phyloP scores from a whole-genome alignment of 1,140 invertebrate species.

The Heliconius himera region DNA sequence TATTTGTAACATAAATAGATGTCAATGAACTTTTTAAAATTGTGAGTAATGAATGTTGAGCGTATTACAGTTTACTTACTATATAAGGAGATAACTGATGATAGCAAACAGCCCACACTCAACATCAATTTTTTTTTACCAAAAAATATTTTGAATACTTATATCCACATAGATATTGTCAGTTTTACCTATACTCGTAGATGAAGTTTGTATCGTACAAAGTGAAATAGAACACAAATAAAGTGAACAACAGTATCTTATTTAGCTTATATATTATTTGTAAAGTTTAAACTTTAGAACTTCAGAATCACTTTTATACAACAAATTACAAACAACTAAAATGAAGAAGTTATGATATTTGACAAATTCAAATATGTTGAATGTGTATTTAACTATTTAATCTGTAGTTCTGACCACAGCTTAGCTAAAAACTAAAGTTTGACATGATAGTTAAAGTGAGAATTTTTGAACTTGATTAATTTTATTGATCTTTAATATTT shows the following conservation, averaged over 20 bases:
- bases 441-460: no score
- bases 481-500: no score
- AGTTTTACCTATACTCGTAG: not conserved
- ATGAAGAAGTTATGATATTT: not conserved
- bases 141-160: not conserved
- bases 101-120: not conserved
- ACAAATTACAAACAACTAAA: not conserved
- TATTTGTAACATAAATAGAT: not conserved
- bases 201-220: not conserved
- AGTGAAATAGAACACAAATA: not conserved
- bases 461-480: no score
- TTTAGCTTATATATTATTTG: not conserved
- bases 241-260: not conserved
- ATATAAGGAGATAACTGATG: not conserved
- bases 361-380: not conserved
- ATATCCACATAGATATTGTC: not conserved
- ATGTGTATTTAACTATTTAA: no score
- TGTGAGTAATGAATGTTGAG: not conserved
- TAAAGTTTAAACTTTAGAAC: not conserved
- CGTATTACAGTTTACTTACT: not conserved
- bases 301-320: not conserved
- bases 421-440: no score
- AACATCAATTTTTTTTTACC: not conserved
- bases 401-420: no score
- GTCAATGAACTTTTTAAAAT: not conserved